A percentile compares a stretch with the other conserved stretches of the same genome.
These are phyloP conservation scores for Ylistrum balloti DNA, from an alignment of 1,140 invertebrate species.

Conservation along the genomic window DNA sequence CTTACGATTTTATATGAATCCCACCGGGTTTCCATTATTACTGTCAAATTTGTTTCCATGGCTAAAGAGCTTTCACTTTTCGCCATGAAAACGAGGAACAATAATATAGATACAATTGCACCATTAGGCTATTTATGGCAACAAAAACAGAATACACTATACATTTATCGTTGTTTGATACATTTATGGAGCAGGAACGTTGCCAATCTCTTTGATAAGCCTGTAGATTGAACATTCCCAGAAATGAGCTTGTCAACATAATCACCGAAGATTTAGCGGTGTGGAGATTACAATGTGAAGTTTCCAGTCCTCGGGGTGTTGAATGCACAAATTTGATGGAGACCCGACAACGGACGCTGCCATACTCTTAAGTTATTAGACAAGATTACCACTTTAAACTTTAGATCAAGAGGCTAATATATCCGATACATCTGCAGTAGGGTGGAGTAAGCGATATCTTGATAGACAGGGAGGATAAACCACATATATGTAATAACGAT, in stretches of 20 bases:
- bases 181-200: not conserved
- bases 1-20: too few species aligned
- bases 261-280: not conserved
- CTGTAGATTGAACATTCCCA: not conserved
- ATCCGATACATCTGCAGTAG: not conserved
- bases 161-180: not conserved
- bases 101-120: too few species aligned
- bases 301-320: not conserved
- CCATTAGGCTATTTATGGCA: too few species aligned
- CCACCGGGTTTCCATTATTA: too few species aligned
- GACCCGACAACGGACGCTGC: not conserved
- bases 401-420: not conserved
- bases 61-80: too few species aligned
- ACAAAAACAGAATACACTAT: not conserved
- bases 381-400: not conserved
- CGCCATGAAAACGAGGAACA: too few species aligned
- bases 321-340: slow-evolving; percentile 1
- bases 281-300: not conserved
- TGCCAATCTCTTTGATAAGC: not conserved
- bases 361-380: not conserved
- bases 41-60: too few species aligned
- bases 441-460: not conserved
- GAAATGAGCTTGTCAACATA: slow-evolving; percentile 21
- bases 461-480: not conserved
- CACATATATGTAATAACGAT: too few species aligned